phyloP scores from a whole-genome alignment of 2,888 invertebrate species.

The Penaeus monodon region DNA sequence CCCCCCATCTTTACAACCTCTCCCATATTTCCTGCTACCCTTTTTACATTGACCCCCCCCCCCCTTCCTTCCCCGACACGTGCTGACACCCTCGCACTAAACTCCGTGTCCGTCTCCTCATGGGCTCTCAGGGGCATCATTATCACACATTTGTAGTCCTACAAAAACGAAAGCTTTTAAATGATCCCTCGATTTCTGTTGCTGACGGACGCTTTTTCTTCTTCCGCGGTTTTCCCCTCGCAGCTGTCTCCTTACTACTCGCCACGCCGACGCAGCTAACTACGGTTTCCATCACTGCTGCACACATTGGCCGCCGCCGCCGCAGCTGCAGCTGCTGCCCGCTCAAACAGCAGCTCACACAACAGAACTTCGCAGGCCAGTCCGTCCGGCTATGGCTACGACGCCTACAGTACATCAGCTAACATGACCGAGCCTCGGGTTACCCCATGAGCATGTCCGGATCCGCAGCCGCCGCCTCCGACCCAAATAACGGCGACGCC shows the following conservation, averaged over 20 bases:
- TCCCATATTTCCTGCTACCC: conserved; percentile 22
- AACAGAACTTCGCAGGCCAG: conserved; percentile 46
- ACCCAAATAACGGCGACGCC: conserved; percentile 57
- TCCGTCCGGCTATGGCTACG: conserved; percentile 59
- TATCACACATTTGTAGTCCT: neutral
- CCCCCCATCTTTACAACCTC: conserved; percentile 13
- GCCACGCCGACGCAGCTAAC: conserved; percentile 57
- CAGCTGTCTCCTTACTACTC: conserved; percentile 59
- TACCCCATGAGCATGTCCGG: conserved; percentile 64
- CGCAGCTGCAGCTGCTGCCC: conserved; percentile 65
- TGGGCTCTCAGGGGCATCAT: neutral
- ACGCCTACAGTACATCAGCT: conserved; percentile 60
- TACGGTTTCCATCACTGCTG: conserved; percentile 64
- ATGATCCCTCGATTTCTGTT: neutral
- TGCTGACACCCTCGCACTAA: conserved; percentile 22
- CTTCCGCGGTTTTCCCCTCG: conserved; percentile 57
- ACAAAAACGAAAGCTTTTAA: too few relatives aligned
- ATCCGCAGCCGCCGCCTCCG: conserved; percentile 38
- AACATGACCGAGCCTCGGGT: conserved; percentile 54
- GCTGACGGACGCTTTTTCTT: conserved; percentile 1
- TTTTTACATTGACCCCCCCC: neutral
- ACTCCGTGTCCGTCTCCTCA: neutral
- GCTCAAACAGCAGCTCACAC: conserved; percentile 52
- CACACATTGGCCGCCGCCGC: conserved; percentile 64
- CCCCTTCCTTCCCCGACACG: neutral